Conservation (phyloP, 2,797 vertebrate species). For the Catostomus latipinnis region DNA sequence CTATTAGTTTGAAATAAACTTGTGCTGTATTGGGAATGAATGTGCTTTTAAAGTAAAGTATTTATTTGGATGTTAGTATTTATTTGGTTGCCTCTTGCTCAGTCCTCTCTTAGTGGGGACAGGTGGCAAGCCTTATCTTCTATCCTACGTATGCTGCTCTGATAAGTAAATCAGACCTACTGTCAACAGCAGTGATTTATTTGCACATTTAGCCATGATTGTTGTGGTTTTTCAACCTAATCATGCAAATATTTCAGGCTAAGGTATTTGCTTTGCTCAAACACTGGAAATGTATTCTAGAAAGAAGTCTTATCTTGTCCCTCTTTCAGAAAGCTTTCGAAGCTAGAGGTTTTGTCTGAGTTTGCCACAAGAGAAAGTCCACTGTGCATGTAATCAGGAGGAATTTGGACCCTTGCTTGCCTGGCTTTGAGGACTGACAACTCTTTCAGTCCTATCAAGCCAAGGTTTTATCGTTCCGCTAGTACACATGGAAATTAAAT, state of each 20-base stretch:
- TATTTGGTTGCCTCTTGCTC: neutral
- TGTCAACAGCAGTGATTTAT: slow-evolving; percentile 9
- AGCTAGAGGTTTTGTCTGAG: neutral
- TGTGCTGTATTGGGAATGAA: no score
- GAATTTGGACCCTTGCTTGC: slow-evolving; percentile 52
- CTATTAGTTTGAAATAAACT: no score
- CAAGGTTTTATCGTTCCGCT: neutral
- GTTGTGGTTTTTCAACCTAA: neutral
- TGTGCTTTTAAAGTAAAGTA: neutral
- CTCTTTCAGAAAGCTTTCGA: neutral
- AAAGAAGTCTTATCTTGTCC: neutral
- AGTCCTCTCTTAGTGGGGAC: slow-evolving; percentile 4
- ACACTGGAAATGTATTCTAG: neutral
- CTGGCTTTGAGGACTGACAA: slow-evolving; percentile 19
- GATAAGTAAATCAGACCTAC: neutral
- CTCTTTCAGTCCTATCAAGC: neutral
- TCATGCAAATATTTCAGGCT: slow-evolving; percentile 13
- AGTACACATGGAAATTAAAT: neutral
- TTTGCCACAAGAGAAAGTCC: neutral
- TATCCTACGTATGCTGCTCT: neutral
- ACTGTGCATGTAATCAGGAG: slow-evolving; percentile 26
- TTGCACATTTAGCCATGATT: neutral
- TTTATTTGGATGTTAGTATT: neutral
- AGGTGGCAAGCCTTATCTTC: slow-evolving; percentile 1
- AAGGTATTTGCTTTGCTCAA: neutral